Evolutionary conservation across 2,113 vertebrate species (phyloP).

Genomic region (pig (Sus scrofa)): DNA sequence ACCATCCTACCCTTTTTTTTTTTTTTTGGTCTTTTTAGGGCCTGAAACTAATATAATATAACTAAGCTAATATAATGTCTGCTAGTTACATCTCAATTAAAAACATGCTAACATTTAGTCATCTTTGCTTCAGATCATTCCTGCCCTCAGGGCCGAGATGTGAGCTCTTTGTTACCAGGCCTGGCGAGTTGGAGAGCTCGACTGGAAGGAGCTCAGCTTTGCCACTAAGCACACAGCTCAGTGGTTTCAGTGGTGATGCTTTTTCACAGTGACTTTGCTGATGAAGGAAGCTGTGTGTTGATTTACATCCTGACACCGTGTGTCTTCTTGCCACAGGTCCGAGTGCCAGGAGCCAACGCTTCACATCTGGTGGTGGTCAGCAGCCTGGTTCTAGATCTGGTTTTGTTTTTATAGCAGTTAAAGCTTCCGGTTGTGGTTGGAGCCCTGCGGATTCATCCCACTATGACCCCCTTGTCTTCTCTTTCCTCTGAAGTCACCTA

Average conservation of each 20-base stretch:
- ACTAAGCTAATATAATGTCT: background rate
- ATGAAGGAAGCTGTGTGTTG: background rate
- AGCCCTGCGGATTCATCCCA: background rate
- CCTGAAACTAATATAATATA: background rate
- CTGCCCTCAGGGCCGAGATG: background rate
- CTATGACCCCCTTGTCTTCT: background rate
- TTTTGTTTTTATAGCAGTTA: constrained; percentile 39
- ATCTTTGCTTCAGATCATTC: background rate
- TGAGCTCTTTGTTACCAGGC: background rate
- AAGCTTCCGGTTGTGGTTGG: background rate
- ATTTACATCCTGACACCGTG: background rate
- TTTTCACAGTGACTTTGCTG: background rate
- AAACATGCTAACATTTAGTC: background rate
- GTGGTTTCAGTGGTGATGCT: background rate
- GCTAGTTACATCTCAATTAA: background rate
- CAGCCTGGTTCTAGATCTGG: background rate
- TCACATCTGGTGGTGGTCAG: background rate
- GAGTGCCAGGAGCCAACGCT: background rate
- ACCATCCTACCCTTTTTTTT: background rate
- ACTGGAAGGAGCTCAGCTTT: background rate
- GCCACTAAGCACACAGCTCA: background rate
- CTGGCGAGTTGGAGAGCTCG: background rate
- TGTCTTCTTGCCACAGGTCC: background rate
- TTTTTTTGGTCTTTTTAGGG: too few species aligned
- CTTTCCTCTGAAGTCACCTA: background rate